Percentiles rank a stretch among this genome's conserved stretches.
Conservation (phyloP, 2,797 vertebrate species). For the Rousettus madagascariensis region DNA sequence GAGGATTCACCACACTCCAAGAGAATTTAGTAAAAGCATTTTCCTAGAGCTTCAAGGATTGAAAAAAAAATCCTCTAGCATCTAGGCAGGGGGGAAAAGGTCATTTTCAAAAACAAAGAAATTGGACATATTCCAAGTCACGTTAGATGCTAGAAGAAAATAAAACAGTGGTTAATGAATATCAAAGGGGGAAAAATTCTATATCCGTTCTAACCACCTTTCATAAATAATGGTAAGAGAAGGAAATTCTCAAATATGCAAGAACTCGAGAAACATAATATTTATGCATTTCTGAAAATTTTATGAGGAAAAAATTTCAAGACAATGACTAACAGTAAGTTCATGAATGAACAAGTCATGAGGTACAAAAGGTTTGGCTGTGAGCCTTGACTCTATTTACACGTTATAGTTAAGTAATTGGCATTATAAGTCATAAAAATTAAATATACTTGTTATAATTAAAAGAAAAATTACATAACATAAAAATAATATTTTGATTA, state of each 20-base stretch:
- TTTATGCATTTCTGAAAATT: background rate
- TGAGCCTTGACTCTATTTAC: background rate
- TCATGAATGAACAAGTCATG: background rate
- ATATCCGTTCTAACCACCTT: background rate
- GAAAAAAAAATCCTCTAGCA: background rate
- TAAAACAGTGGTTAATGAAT: background rate
- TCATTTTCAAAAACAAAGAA: conserved; percentile 33
- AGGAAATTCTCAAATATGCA: background rate
- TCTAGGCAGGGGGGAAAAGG: background rate
- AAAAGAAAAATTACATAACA: background rate
- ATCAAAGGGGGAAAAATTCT: background rate
- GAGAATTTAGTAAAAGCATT: background rate
- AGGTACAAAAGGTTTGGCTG: background rate
- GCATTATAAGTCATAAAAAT: conserved; percentile 15
- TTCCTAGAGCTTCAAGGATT: background rate
- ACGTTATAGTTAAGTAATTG: conserved; percentile 18
- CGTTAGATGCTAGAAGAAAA: background rate
- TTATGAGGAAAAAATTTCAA: background rate
- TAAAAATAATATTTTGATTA: conserved; percentile 6
- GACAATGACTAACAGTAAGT: background rate
- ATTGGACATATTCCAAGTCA: background rate
- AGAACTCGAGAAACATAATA: background rate
- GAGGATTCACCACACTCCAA: background rate
- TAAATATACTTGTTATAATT: background rate
- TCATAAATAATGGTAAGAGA: background rate